Evolutionary conservation across 2,113 vertebrate species (phyloP).

Genomic region (Ranitomeya imitator): DNA sequence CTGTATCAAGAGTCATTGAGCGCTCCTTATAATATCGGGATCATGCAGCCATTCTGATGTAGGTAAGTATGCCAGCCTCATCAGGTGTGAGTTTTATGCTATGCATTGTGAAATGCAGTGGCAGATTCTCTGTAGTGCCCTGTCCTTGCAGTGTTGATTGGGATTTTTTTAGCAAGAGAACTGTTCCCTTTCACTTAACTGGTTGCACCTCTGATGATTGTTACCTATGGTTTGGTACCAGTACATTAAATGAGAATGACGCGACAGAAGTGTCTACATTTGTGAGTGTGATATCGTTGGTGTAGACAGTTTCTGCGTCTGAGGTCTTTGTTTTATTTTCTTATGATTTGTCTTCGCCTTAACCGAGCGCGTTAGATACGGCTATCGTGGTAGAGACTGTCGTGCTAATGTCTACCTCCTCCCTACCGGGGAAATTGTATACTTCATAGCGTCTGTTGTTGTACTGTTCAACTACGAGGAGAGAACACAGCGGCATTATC

Average conservation of each 20-base stretch:
- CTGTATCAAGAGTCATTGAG: no score
- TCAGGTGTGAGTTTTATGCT: no score
- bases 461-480: conserved; percentile 95
- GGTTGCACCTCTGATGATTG: background rate
- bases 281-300: background rate
- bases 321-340: background rate
- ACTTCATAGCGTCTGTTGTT: conserved; percentile 94
- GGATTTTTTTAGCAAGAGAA: no score
- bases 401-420: conserved; percentile 94
- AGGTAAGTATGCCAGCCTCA: no score
- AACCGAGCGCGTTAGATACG: conserved; percentile 78
- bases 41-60: no score
- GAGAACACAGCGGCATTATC: conserved; percentile 90
- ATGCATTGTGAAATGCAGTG: no score
- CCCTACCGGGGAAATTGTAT: conserved; percentile 94
- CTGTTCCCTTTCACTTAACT: background rate
- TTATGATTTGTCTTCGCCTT: conserved; percentile 64
- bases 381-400: conserved; percentile 94
- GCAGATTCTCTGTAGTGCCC: no score
- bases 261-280: no score
- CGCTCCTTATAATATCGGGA: no score
- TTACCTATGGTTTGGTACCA: background rate
- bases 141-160: no score
- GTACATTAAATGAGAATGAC: background rate
- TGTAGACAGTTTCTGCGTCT: no score